Evolutionary conservation across 2,888 invertebrate genomes (phyloP), one percentile per base, ranked within the genome.

Genomic region (Rotaria sp.): DNA sequence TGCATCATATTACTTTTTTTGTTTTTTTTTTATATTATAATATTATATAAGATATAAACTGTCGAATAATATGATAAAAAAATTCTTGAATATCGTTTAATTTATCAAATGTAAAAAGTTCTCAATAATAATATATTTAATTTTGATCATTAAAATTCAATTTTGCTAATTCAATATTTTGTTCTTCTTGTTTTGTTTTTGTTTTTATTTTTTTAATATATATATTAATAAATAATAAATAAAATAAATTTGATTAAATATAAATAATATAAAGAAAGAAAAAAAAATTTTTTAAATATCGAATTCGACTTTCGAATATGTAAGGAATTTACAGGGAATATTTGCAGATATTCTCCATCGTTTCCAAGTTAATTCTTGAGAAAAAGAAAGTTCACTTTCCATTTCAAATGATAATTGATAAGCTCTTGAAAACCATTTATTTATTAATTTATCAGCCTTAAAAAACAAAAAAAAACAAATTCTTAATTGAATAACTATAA

Each of bases 401-500:
- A 41, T 45, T 45, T 80, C 45, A 10, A 80, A 45, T 45, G 80
- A 80, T n/a, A 80, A 80, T 3, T 45, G 45, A 26, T 26, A n/a
- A 41, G 41, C 35, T 45, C 80, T 41, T 41, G 45, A 45, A n/a
- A 80, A 26, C 80, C 80, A 80, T 41, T 26, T 13, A 80, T 45
- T 45, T n/a, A 21, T 41, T 80, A 80, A 45, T 80, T 45, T 26
- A 80, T 80, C 80, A 41, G 24, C 80, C 80, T 80, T 26, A 75
- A 41, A 3, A 10, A 26, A 41, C 7, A 1, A 75, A 75, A 24
- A 30, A 41, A 41, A 55, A 10, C 55, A 18, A 10, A 55, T 26
- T 30, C 30, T n/a, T 18, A 50, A 50, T 15, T 50, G 50, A 50
- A 15, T 18, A 15, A 50, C 18, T 50, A 15, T 2, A 8, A 2